phyloP scores from a whole-genome alignment of 2,113 vertebrate species.

The Scopus umbretta region DNA sequence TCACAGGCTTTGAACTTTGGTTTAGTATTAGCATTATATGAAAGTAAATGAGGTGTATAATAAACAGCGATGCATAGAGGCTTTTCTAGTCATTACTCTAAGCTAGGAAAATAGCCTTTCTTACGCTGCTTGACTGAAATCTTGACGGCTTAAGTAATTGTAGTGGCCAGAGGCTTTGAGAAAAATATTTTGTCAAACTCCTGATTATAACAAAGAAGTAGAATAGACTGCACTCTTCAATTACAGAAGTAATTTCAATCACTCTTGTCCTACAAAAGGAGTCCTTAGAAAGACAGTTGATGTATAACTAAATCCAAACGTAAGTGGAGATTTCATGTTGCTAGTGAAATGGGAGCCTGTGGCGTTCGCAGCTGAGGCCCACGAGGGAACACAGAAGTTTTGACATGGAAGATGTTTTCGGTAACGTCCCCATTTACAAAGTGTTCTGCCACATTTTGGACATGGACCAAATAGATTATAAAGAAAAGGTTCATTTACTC shows the following conservation, averaged over 20 bases:
- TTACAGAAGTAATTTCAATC: background rate
- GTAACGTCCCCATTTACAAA: background rate
- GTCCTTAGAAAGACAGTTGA: background rate
- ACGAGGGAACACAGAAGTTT: background rate
- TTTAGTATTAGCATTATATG: background rate
- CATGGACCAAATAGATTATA: background rate
- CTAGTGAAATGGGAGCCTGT: background rate
- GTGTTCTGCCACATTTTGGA: background rate
- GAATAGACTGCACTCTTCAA: background rate
- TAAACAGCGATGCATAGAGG: background rate
- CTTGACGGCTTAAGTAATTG: background rate
- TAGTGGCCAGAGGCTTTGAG: background rate
- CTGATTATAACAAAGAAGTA: background rate
- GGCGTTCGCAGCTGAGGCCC: background rate
- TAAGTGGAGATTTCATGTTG: background rate
- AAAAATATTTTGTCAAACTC: background rate
- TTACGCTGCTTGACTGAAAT: background rate
- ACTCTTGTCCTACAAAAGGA: background rate
- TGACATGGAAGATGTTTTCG: background rate
- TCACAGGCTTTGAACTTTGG: background rate
- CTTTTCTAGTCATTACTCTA: background rate
- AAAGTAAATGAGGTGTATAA: background rate
- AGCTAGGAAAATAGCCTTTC: background rate
- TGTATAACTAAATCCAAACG: background rate
- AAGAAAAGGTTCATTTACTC: background rate